Conservation (phyloP, 1,140 invertebrate genomes). For the Oscheius sp. region DNA sequence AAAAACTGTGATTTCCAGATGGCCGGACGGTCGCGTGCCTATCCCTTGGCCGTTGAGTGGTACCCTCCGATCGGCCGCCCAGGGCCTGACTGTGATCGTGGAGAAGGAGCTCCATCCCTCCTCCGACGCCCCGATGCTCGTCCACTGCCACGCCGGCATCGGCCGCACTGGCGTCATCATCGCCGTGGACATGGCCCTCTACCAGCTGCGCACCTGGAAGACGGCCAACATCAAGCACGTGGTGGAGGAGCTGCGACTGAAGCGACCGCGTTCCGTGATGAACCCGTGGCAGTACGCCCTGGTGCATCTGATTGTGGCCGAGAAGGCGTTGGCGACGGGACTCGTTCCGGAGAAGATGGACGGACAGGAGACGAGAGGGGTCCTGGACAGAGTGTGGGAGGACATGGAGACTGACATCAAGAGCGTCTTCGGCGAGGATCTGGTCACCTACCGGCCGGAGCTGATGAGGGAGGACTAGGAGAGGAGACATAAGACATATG, state of each 20-base stretch:
- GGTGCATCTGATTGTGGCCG: slow-evolving; percentile 2
- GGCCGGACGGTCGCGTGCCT: slow-evolving; percentile 5
- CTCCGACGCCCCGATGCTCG: not conserved
- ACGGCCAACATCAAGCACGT: slow-evolving; percentile 5
- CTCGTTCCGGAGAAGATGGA: not conserved
- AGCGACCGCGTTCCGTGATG: slow-evolving; percentile 3
- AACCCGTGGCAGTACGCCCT: slow-evolving; percentile 11
- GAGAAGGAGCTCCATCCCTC: not conserved
- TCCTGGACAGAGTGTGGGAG: not conserved
- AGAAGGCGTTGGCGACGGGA: not conserved
- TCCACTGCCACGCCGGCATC: slow-evolving; percentile 12
- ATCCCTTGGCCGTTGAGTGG: not conserved
- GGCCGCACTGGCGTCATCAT: slow-evolving; percentile 17
- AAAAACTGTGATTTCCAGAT: not conserved
- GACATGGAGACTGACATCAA: not conserved
- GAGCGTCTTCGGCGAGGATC: not conserved
- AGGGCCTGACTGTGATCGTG: not conserved
- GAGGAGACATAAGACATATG: no score
- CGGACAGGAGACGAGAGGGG: not conserved
- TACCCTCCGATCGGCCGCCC: not conserved
- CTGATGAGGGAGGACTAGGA: no score
- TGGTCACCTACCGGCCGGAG: not conserved
- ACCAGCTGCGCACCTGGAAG: not conserved
- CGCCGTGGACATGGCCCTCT: not conserved
- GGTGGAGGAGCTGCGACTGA: not conserved